phyloP scores from a whole-genome alignment of 2,888 invertebrate genomes.

The Frankliniella intonsa region DNA sequence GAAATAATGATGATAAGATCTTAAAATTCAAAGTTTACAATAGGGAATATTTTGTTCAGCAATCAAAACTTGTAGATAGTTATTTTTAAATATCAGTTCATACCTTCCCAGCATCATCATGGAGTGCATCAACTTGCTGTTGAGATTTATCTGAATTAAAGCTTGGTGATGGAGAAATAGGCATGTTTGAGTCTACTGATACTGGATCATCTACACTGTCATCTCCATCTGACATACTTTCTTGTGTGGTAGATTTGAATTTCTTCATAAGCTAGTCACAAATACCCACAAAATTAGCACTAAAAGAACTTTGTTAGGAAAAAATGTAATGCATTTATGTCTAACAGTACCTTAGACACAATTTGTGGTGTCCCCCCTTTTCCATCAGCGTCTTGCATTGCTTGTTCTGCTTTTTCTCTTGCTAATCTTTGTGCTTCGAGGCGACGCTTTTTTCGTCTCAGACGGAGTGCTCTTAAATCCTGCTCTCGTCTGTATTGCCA shows the following conservation, averaged over 20 bases:
- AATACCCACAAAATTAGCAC: not conserved
- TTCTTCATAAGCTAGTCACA: not conserved
- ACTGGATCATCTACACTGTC: not conserved
- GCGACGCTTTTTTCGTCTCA: constrained; percentile 42
- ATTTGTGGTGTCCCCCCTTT: constrained; percentile 1
- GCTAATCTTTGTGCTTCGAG: constrained; percentile 41
- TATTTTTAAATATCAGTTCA: not conserved
- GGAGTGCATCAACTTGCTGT: not conserved
- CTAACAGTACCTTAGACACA: constrained; percentile 41
- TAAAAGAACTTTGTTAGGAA: not conserved
- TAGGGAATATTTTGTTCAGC: not conserved
- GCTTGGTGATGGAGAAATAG: not conserved
- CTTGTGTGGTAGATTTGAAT: not conserved
- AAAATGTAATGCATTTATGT: constrained; percentile 17
- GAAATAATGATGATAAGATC: not conserved
- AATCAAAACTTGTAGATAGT: no score
- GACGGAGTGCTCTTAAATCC: constrained; percentile 32
- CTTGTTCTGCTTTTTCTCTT: constrained; percentile 37
- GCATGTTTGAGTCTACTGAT: not conserved
- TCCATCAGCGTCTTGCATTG: constrained; percentile 39
- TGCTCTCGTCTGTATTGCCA: constrained; percentile 41
- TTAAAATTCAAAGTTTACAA: not conserved
- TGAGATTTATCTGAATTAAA: not conserved
- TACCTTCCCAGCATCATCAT: not conserved
- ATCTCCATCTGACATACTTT: not conserved